phyloP scores from a whole-genome alignment of 2,888 invertebrate genomes.

The Imbricaverruca yamaguchii region DNA sequence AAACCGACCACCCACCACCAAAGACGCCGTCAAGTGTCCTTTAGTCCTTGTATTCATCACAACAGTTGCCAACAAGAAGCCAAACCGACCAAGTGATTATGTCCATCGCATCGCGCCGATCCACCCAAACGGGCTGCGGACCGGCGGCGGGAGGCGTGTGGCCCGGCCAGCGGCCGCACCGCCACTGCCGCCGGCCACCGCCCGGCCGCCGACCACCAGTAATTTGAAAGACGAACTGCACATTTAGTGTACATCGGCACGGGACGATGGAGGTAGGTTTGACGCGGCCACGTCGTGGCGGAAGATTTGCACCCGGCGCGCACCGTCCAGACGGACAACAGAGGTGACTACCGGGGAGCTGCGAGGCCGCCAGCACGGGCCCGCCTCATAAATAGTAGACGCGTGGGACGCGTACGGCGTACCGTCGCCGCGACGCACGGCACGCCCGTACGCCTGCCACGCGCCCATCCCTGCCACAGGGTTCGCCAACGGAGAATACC shows the following conservation, averaged over 20 bases:
- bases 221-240: slow-evolving; percentile 18
- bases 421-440: background rate
- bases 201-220: background rate
- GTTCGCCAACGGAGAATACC: slow-evolving; percentile 6
- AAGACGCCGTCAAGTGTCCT: too few relatives aligned
- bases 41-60: background rate
- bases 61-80: background rate
- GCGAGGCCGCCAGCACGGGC: background rate
- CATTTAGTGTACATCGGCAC: slow-evolving; percentile 16
- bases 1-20: too few relatives aligned
- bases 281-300: background rate
- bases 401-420: background rate
- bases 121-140: slow-evolving; percentile 6
- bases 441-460: background rate
- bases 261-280: background rate
- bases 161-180: background rate
- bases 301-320: background rate
- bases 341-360: background rate
- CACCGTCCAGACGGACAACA: background rate
- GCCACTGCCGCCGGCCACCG: background rate
- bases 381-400: slow-evolving; percentile 5
- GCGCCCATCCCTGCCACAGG: background rate
- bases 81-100: background rate
- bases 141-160: background rate
- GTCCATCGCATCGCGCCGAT: background rate